These are phyloP conservation scores for Meta bourneti DNA, from an alignment of 2,888 invertebrate species.

Conservation along the genomic window DNA sequence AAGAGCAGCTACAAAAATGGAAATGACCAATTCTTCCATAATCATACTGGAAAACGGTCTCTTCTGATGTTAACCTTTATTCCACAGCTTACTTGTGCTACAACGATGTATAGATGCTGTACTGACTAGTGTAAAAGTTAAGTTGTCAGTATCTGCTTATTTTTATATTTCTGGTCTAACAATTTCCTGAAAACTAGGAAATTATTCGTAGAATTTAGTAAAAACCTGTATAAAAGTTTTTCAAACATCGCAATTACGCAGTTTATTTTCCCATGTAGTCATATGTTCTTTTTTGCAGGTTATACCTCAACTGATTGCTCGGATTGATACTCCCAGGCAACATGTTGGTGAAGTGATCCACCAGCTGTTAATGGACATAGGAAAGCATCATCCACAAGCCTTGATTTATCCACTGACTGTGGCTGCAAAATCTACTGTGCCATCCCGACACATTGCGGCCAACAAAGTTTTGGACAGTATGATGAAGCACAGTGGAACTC, in stretches of 20 bases:
- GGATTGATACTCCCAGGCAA: constrained; percentile 95
- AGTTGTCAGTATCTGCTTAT: too few species aligned
- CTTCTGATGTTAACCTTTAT: too few species aligned
- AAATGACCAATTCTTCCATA: too few species aligned
- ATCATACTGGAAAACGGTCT: too few species aligned
- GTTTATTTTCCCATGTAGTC: neutral
- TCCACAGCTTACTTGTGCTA: too few species aligned
- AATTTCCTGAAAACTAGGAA: neutral
- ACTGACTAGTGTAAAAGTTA: too few species aligned
- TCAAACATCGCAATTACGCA: neutral
- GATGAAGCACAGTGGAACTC: constrained; percentile 93
- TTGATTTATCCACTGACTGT: constrained; percentile 98
- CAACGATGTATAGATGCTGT: too few species aligned
- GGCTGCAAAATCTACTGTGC: constrained; percentile 95
- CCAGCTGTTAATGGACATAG: constrained; percentile 95
- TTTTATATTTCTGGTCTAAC: neutral
- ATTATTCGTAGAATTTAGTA: neutral
- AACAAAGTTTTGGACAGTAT: constrained; percentile 96
- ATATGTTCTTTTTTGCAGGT: constrained; percentile 83
- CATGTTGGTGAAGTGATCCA: constrained; percentile 95
- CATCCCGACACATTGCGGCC: constrained; percentile 92
- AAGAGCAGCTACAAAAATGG: too few species aligned
- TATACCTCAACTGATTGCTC: constrained; percentile 98
- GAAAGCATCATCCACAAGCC: constrained; percentile 98
- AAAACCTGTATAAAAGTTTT: neutral